phyloP scores from a whole-genome alignment of 2,113 vertebrate genomes.

The Oryzias woworae region DNA sequence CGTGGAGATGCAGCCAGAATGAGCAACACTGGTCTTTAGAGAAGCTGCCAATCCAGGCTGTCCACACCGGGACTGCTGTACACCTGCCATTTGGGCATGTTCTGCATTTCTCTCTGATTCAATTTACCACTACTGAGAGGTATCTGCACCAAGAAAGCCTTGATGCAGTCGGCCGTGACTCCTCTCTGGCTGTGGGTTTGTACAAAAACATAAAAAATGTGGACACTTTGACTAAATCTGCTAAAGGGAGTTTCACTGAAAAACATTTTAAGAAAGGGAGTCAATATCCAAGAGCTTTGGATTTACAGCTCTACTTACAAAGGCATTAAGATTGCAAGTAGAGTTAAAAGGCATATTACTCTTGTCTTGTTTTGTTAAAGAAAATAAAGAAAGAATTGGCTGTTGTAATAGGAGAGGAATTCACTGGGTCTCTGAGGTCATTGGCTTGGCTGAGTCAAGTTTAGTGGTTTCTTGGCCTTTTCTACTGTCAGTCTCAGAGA shows the following conservation, averaged over 20 bases:
- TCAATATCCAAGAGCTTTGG: slow-evolving; percentile 68
- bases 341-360: slow-evolving; percentile 66
- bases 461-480: slow-evolving; percentile 19
- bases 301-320: slow-evolving; percentile 72
- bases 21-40: slow-evolving; percentile 55
- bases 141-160: slow-evolving; percentile 46
- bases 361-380: slow-evolving; percentile 42
- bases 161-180: slow-evolving; percentile 19
- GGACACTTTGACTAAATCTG: slow-evolving; percentile 37
- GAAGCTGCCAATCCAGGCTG: slow-evolving; percentile 62
- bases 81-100: slow-evolving; percentile 77
- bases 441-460: slow-evolving; percentile 30
- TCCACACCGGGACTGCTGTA: slow-evolving; percentile 63
- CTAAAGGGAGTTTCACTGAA: slow-evolving; percentile 58
- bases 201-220: slow-evolving; percentile 2
- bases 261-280: slow-evolving; percentile 59
- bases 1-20: slow-evolving; percentile 50
- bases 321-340: slow-evolving; percentile 69
- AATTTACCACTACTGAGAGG: slow-evolving; percentile 71
- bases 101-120: slow-evolving; percentile 67
- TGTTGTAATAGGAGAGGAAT: slow-evolving; percentile 30
- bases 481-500: background rate
- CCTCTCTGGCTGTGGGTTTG: background rate
- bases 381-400: slow-evolving; percentile 9
- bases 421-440: slow-evolving; percentile 42